These are phyloP conservation scores for Drosophila prosaltans DNA, from an alignment of 1,140 invertebrate genomes.

Conservation along the genomic window DNA sequence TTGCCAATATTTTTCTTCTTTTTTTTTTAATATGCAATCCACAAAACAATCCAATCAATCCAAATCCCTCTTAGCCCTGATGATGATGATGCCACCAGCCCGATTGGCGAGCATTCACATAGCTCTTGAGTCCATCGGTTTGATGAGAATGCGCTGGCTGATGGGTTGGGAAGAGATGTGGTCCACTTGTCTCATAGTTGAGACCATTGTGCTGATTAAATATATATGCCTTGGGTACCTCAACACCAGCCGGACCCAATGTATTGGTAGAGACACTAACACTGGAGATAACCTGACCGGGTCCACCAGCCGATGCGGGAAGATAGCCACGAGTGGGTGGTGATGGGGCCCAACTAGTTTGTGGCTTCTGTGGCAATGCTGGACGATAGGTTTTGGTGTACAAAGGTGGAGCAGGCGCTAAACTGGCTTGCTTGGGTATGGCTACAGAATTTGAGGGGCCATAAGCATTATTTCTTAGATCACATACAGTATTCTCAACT, in stretches of 20 bases:
- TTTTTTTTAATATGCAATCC: conserved; percentile 26
- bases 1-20: not conserved
- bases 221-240: conserved; percentile 76
- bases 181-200: conserved; percentile 77
- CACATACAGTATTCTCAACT: conserved; percentile 89
- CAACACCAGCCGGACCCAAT: conserved; percentile 35
- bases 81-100: conserved; percentile 78
- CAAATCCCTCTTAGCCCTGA: conserved; percentile 34
- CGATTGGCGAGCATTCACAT: conserved; percentile 67
- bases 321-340: conserved; percentile 54
- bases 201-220: conserved; percentile 82
- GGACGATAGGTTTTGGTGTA: conserved; percentile 65
- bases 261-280: conserved; percentile 46
- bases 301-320: conserved; percentile 33
- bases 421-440: conserved; percentile 44
- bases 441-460: conserved; percentile 65
- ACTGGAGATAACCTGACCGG: conserved; percentile 45
- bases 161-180: conserved; percentile 69
- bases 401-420: conserved; percentile 28
- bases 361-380: conserved; percentile 47
- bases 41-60: conserved; percentile 19
- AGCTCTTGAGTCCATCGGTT: conserved; percentile 66
- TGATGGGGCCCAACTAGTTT: conserved; percentile 50
- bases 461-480: conserved; percentile 81
- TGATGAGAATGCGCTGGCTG: conserved; percentile 27